phyloP scores from a whole-genome alignment of 2,888 invertebrate genomes.

The Stegana nigrithorax region DNA sequence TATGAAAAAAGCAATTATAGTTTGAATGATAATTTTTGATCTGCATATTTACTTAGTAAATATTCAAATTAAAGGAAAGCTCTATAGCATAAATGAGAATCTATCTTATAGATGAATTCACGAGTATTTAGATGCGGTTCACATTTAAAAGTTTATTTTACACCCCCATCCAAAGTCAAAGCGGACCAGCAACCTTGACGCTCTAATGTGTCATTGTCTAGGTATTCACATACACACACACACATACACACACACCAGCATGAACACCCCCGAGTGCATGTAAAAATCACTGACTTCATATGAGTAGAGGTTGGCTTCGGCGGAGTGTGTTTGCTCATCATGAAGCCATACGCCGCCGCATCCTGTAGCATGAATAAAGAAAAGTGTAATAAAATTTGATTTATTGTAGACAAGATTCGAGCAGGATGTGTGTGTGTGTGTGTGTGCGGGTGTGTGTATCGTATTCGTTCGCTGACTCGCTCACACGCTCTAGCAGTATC shows the following conservation, averaged over 20 bases:
- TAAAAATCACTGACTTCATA: slow-evolving; percentile 19
- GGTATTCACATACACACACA: slow-evolving; percentile 14
- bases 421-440: slow-evolving; percentile 56
- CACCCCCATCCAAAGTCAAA: slow-evolving; percentile 1
- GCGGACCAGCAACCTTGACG: slow-evolving; percentile 8
- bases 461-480: not conserved
- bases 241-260: slow-evolving; percentile 3
- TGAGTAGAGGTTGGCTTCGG: slow-evolving; percentile 24
- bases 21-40: no score
- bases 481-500: not conserved
- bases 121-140: no score
- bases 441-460: slow-evolving; percentile 42
- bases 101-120: no score
- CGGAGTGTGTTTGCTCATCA: slow-evolving; percentile 51
- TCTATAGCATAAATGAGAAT: no score
- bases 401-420: slow-evolving; percentile 69
- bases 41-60: no score
- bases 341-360: slow-evolving; percentile 59
- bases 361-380: slow-evolving; percentile 67
- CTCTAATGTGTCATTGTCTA: slow-evolving; percentile 22
- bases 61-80: no score
- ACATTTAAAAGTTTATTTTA: slow-evolving; percentile 21
- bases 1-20: no score
- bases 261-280: not conserved
- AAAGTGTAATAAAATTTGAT: slow-evolving; percentile 70